Evolutionary conservation across 2,113 vertebrate genomes (phyloP), one percentile per base, ranked within the genome.

Genomic region (Stomatorhinus ivindoensis): DNA sequence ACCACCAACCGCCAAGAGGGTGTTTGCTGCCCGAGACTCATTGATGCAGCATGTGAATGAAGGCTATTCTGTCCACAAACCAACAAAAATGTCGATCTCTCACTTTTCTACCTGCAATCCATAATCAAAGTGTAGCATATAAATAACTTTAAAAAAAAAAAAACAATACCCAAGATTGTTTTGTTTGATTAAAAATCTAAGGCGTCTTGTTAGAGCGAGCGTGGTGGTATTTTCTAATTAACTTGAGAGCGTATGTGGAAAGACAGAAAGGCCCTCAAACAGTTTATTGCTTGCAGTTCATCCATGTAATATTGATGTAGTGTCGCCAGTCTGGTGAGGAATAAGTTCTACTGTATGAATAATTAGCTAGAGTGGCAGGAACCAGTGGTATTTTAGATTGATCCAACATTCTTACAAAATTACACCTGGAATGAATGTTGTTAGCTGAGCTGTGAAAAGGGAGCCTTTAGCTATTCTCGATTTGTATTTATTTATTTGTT

Each of bases 101-200:
- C 4, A 15, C 35, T 80, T 80, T 39, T 42, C 73, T 42, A 80
- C 31, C 73, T 7, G 4, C 13, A 19, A 80, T 42, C 35, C 35
- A 19, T 17, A 76, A 80, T 80, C 31, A 19, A 19, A 76, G 73
- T 27, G 31, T 69, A 69, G 61, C 31, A 31, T 69, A 69, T 31
- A 11, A 69, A 80, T 8, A 80, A 76, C 69, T 39, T 73, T 4
- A 50, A 50, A 51, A 76, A 35, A 39, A 48, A 50, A 1, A 51
- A 73, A 35, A 76, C 69, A 86, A 86, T 86, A 53, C 13, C n/a
- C 84, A 50, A 86, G 85, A 69, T 86, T 86, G 48, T 86, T 80
- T 80, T 80, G 73, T 19, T 39, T 80, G 73, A 80, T 42, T 39
- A 35, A 80, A 35, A 80, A 80, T 80, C 31, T 39, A 35, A 80